A percentile compares a stretch with the other conserved stretches of the same genome.
These are phyloP conservation scores for Momotus momota DNA, from an alignment of 2,797 vertebrate genomes.

Conservation along the genomic window DNA sequence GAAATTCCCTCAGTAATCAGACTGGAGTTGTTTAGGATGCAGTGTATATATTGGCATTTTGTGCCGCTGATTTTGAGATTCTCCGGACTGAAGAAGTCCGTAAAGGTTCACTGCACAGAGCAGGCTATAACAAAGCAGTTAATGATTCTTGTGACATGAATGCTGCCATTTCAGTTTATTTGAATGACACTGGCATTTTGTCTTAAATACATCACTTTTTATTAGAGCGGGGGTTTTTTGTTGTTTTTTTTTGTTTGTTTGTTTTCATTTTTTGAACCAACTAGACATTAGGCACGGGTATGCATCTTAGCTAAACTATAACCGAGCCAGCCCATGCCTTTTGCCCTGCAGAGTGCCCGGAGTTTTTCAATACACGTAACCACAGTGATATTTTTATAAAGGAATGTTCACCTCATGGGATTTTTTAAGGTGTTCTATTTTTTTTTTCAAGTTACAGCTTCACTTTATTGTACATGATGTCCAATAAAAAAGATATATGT, in stretches of 20 bases:
- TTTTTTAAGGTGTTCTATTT: conserved; percentile 77
- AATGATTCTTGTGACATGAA: conserved; percentile 42
- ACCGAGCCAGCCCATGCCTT: conserved; percentile 55
- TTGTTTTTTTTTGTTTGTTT: background rate
- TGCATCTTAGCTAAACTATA: conserved; percentile 66
- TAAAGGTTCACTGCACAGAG: conserved; percentile 49
- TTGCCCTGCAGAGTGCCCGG: conserved; percentile 73
- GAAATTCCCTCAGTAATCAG: conserved; percentile 10
- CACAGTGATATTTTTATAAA: conserved; percentile 80
- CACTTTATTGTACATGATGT: conserved; percentile 80
- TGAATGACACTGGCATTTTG: conserved; percentile 25
- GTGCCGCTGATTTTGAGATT: conserved; percentile 19
- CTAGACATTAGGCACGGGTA: conserved; percentile 18
- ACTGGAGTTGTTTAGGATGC: background rate
- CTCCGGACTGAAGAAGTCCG: conserved; percentile 31
- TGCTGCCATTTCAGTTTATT: conserved; percentile 51
- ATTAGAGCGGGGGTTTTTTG: background rate
- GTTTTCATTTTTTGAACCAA: background rate
- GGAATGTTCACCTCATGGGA: conserved; percentile 76
- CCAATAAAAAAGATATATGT: conserved; percentile 84
- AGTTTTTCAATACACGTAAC: conserved; percentile 80
- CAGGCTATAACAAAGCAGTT: conserved; percentile 58
- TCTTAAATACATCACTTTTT: conserved; percentile 44
- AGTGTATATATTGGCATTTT: background rate
- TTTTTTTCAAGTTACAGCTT: conserved; percentile 73